Conservation (phyloP, 2,113 vertebrate species). For the Prolemur simus region DNA sequence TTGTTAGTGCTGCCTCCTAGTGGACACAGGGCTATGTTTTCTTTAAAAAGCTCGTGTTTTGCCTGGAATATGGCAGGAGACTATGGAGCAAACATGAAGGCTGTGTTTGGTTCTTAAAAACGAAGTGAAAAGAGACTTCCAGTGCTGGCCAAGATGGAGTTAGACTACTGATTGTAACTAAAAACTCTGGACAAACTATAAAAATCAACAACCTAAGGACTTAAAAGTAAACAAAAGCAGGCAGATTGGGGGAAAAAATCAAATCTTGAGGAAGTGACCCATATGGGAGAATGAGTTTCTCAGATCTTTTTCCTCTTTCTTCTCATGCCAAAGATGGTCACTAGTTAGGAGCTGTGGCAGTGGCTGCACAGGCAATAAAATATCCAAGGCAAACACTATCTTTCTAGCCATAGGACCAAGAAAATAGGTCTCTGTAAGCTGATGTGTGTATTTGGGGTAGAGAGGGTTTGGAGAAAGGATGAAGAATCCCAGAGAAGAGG, state of each 20-base stretch:
- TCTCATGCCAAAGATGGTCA: not conserved
- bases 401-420: not conserved
- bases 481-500: not conserved
- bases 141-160: not conserved
- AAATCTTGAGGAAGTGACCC: not conserved
- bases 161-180: not conserved
- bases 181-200: not conserved
- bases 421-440: not conserved
- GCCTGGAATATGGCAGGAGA: not conserved
- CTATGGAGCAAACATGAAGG: not conserved
- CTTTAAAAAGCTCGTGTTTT: not conserved
- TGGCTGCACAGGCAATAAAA: not conserved
- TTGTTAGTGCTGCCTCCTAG: not conserved
- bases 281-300: not conserved
- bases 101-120: not conserved
- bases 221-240: slow-evolving; percentile 29
- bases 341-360: not conserved
- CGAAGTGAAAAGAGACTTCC: not conserved
- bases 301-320: not conserved
- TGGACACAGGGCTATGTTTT: not conserved
- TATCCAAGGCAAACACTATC: not conserved
- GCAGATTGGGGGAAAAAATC: not conserved
- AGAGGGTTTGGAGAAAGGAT: no score
- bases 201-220: not conserved
- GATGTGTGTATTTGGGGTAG: not conserved